Evolutionary conservation across 2,113 vertebrate species (phyloP).

Genomic region (Cheilinus undulatus): DNA sequence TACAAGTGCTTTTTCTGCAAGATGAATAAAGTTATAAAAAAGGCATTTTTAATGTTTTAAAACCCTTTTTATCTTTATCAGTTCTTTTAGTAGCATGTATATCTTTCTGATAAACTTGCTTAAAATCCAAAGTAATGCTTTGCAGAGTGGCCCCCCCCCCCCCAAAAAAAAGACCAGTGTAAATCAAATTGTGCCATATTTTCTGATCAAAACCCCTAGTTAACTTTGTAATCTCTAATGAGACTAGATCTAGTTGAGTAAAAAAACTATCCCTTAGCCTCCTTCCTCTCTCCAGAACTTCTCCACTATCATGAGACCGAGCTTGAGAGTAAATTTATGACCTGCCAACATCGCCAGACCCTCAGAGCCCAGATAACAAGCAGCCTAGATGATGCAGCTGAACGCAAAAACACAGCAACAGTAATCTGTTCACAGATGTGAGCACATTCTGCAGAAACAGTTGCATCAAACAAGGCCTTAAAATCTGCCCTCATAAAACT

Average conservation of each 20-base stretch:
- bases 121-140: background rate
- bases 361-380: slow-evolving; percentile 12
- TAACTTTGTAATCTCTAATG: background rate
- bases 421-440: slow-evolving; percentile 39
- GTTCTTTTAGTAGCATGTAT: too few relatives aligned
- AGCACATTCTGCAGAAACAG: slow-evolving; percentile 20
- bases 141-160: too few relatives aligned
- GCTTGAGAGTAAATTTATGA: slow-evolving; percentile 18
- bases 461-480: background rate
- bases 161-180: background rate
- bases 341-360: background rate
- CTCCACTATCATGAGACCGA: slow-evolving; percentile 40
- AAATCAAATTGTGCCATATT: background rate
- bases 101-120: background rate
- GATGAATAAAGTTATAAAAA: too few relatives aligned
- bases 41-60: too few relatives aligned
- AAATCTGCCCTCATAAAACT: slow-evolving; percentile 9
- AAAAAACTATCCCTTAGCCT: background rate
- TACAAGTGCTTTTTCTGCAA: background rate
- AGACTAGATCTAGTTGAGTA: background rate
- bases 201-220: background rate
- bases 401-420: slow-evolving; percentile 14
- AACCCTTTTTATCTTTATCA: too few relatives aligned
- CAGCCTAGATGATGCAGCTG: slow-evolving; percentile 30
- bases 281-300: background rate